Conservation (phyloP, 2,888 invertebrate genomes). For the Andrena chrysosceles region DNA sequence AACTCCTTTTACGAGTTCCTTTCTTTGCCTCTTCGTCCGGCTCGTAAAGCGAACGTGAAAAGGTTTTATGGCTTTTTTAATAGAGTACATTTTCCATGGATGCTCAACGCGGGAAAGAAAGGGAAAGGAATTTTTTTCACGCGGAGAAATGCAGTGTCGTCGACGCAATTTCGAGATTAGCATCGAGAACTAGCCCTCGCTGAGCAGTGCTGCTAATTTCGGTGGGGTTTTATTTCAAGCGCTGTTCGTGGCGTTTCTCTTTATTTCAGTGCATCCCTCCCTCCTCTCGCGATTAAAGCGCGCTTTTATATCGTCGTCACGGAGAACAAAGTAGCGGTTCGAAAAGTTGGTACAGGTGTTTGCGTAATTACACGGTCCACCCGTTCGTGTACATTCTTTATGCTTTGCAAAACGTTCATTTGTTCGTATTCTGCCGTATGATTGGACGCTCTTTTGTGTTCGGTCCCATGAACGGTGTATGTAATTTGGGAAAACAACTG, state of each 20-base stretch:
- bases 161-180: slow-evolving; percentile 3
- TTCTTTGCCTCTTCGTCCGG: neutral
- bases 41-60: slow-evolving; percentile 43
- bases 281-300: neutral
- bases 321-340: slow-evolving; percentile 9
- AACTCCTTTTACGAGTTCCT: slow-evolving; percentile 33
- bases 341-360: slow-evolving; percentile 6
- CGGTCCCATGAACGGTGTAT: neutral
- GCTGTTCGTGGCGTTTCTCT: neutral
- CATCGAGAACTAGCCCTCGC: neutral
- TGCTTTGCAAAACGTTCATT: slow-evolving; percentile 12
- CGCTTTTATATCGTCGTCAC: neutral
- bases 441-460: neutral
- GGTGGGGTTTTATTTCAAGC: neutral
- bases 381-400: neutral
- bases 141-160: neutral
- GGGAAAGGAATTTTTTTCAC: neutral
- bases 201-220: neutral
- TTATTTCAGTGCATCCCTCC: neutral
- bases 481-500: slow-evolving; percentile 1
- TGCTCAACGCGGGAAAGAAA: neutral
- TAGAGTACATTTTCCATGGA: slow-evolving; percentile 6
- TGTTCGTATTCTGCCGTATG: neutral
- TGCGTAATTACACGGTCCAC: slow-evolving; percentile 14
- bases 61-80: slow-evolving; percentile 36